Percentiles rank a stretch among this genome's conserved stretches.
Conservation (phyloP, 2,113 vertebrate species). For the Clarias magur region DNA sequence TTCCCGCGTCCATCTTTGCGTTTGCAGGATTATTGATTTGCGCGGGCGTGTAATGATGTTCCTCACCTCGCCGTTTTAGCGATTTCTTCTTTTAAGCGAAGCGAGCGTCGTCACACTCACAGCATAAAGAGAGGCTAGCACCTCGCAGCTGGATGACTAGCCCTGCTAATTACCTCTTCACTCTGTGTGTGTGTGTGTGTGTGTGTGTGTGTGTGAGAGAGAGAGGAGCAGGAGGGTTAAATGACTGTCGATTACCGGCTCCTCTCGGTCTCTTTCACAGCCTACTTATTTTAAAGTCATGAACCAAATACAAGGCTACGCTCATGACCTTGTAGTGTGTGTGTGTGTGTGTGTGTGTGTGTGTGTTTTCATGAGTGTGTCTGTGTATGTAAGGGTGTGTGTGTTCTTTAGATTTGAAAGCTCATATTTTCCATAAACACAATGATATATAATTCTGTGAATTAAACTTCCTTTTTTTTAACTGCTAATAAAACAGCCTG, state of each 20-base stretch:
- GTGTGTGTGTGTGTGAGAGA: constrained; percentile 30
- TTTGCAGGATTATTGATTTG: constrained; percentile 43
- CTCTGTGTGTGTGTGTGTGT: constrained; percentile 15
- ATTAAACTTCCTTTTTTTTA: background rate
- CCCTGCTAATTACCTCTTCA: constrained; percentile 48
- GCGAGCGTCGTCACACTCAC: constrained; percentile 27
- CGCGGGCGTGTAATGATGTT: constrained; percentile 42
- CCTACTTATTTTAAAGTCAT: constrained; percentile 31
- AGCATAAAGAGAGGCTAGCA: constrained; percentile 38
- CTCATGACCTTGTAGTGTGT: constrained; percentile 49
- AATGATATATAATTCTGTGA: background rate
- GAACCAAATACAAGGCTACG: constrained; percentile 34
- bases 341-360: constrained; percentile 24
- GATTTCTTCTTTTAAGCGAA: constrained; percentile 46
- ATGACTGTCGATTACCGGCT: constrained; percentile 23
- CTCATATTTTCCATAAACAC: background rate
- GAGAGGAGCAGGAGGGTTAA: constrained; percentile 23
- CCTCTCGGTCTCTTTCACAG: background rate
- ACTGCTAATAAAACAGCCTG: background rate
- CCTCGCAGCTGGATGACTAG: constrained; percentile 43
- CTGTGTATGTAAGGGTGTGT: background rate
- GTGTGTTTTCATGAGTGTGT: constrained; percentile 6
- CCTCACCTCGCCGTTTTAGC: constrained; percentile 35
- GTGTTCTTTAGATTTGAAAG: background rate
- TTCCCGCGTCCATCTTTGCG: background rate